These are phyloP conservation scores for Bombylius discolor DNA, from an alignment of 2,888 invertebrate species.

Conservation along the genomic window DNA sequence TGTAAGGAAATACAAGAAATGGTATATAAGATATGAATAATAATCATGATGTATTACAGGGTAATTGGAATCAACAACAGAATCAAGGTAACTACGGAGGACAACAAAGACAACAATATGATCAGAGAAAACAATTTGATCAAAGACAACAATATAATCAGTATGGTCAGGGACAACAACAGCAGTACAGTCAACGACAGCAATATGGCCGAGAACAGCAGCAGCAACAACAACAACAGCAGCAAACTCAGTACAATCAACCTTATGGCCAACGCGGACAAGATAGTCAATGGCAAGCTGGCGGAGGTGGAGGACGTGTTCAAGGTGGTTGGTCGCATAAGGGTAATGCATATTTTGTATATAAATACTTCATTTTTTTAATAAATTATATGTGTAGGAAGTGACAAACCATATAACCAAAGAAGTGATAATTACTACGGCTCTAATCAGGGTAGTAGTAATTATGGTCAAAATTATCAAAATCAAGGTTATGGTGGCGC, in stretches of 20 bases:
- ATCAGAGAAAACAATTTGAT: slow-evolving; percentile 15
- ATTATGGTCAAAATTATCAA: slow-evolving; percentile 1
- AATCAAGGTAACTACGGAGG: slow-evolving; percentile 12
- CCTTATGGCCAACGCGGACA: slow-evolving; percentile 9
- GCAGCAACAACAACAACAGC: background rate
- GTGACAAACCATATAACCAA: background rate
- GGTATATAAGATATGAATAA: no score
- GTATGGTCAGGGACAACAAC: background rate
- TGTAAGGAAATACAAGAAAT: slow-evolving; percentile 4
- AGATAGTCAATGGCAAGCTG: slow-evolving; percentile 8
- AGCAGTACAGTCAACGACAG: slow-evolving; percentile 13
- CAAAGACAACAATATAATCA: slow-evolving; percentile 8
- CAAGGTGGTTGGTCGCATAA: slow-evolving; percentile 32
- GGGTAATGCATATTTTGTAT: slow-evolving; percentile 4
- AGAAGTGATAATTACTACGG: background rate
- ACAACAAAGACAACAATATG: slow-evolving; percentile 20
- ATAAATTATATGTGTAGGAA: background rate
- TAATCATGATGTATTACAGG: background rate
- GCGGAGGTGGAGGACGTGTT: slow-evolving; percentile 30
- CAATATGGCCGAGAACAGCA: background rate
- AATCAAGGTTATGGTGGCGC: background rate
- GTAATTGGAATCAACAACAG: slow-evolving; percentile 9
- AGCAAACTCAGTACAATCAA: slow-evolving; percentile 3
- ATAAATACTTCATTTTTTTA: no score
- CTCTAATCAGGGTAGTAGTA: background rate